A percentile compares a stretch with the other conserved stretches of the same genome.
Evolutionary conservation across 2,888 invertebrate species (phyloP).

Genomic region (Gerris lacustris): DNA sequence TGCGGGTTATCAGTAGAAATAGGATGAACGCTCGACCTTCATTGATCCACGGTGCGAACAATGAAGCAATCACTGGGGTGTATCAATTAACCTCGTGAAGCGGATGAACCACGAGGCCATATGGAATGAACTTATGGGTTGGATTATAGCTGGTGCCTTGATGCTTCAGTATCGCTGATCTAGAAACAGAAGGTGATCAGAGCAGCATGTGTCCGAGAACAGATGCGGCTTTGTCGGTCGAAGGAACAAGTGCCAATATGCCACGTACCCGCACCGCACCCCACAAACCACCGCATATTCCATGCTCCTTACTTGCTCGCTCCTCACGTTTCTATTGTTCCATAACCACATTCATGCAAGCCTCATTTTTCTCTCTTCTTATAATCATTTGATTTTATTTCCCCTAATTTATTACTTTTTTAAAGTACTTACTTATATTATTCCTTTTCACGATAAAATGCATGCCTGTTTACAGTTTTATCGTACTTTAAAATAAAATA

Average conservation of each 20-base stretch:
- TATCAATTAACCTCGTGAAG: conserved; percentile 1
- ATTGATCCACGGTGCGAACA: neutral
- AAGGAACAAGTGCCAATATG: conserved; percentile 1
- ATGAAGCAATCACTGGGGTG: neutral
- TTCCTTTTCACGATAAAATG: too few species aligned
- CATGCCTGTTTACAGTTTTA: too few species aligned
- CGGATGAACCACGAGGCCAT: neutral
- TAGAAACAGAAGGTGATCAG: conserved; percentile 3
- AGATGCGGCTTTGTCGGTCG: conserved; percentile 1
- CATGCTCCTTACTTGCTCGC: neutral
- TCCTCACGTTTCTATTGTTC: neutral
- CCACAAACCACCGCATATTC: neutral
- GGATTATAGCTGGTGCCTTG: neutral
- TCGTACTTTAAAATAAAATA: too few species aligned
- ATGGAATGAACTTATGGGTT: neutral
- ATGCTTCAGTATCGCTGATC: neutral
- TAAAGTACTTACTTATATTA: neutral
- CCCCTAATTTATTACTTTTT: neutral
- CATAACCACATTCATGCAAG: too few species aligned
- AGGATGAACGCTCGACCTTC: too few species aligned
- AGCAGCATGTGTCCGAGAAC: neutral
- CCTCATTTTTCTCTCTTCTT: too few species aligned
- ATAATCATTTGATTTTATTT: neutral
- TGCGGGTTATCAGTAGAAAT: too few species aligned
- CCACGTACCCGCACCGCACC: neutral